Evolutionary conservation across 2,113 vertebrate genomes (phyloP), one percentile per base, ranked within the genome.

Genomic region (Hystrix brachyura): DNA sequence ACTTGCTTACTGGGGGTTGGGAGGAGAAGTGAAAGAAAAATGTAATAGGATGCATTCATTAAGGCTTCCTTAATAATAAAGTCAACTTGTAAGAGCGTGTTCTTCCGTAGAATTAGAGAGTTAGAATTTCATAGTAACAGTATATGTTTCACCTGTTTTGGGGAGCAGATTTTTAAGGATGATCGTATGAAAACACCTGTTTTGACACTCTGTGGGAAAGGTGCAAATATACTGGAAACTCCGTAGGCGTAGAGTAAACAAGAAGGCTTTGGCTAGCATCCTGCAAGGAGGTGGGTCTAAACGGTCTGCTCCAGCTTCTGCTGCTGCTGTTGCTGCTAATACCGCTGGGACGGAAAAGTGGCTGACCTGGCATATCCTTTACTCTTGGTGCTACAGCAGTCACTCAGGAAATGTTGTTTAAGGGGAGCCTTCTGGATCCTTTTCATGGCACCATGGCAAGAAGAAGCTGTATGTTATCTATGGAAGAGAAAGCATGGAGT

Each of bases 401-500:
- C 83, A 32, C 65, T 81, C 10, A 46, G 94, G 95, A 96, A 14
- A 10, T 83, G 94, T 89, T 93, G 96, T 55, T 89, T 93, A 85
- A 97, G 69, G 95, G 92, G 92, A 64, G 71, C 60, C 96, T 95
- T 93, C 91, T 91, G 97, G 90, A 88, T 92, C 95, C 95, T 96
- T 94, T 90, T 72, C 97, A 97, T 59, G 85, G 92, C 53, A 59
- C 92, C 96, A 78, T 87, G 92, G 94, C 38, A 13, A 94, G 94
- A 96, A 96, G 97, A 96, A 97, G 90, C 92, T 0, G 34, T 88
- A 57, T 90, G 84, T 95, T 97, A 69, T 90, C 78, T 95, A 2
- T 87, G 81, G 97, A 95, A 96, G 98, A 97, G 92, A 96, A 97
- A 97, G 88, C 88, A 15, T 87, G 89, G 97, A 94, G 64, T 86